Evolutionary conservation across 2,888 invertebrate genomes (phyloP), one percentile per base, ranked within the genome.

Genomic region (Spodoptera littoralis): DNA sequence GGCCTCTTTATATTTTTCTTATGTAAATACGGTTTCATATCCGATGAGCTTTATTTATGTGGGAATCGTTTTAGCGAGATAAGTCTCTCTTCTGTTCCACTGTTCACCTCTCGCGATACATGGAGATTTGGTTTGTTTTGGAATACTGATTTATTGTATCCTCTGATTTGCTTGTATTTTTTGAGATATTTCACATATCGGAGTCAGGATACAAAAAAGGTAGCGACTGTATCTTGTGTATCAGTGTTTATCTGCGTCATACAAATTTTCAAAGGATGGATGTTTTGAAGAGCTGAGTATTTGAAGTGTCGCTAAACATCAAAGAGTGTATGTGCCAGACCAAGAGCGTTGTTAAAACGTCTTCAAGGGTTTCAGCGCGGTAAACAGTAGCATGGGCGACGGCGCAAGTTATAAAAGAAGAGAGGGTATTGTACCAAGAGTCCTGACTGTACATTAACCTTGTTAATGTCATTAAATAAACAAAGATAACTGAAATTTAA

Each of bases 11-110:
- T 93, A 94, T 93, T 93, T 93, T 94, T 93, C 94, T 93, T 94
- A 94, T 94, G 94, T 93, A 94, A 94, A 94, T 94, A 92, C 92
- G 73, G 88, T 90, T 93, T 94, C 92, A 94, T 94, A 94, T 94
- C 93, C 93, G 92, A 94, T 94, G 93, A 94, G 93, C 93, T 94
- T 94, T 94, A 94, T 94, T 94, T 94, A 94, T 94, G 94, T 94
- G 94, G 94, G 93, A 94, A 94, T 94, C 94, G 93, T 92, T 94
- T 92, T 93, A 89, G 91, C 92, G 88, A 94, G 92, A 93, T 94
- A 94, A 91, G 92, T 92, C 91, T 91, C 88, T 89, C 84, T 80
- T 88, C 86, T 89, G 90, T 86, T 85, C 84, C 88, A 88, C 87
- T 90, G 91, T 90, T 91, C 90, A 89, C 86, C 86, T 92, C 87